Evolutionary conservation across 2,888 invertebrate genomes (phyloP).

Genomic region (Sinelater perroti): DNA sequence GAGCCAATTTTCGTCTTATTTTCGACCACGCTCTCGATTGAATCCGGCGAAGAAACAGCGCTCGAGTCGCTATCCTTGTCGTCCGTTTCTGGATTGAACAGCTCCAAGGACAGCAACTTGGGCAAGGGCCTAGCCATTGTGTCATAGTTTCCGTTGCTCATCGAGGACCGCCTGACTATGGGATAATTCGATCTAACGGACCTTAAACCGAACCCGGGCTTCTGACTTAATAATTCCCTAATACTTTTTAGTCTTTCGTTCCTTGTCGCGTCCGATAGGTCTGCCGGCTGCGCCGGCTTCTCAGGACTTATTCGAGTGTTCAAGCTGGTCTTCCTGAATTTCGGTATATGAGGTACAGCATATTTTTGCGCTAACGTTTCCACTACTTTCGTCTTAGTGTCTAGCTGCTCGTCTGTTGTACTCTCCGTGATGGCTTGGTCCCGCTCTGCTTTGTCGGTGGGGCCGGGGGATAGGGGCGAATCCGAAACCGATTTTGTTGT

Average conservation of each 20-base stretch:
- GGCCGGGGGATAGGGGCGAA: conserved; percentile 52
- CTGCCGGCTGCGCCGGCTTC: conserved; percentile 42
- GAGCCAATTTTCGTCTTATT: conserved; percentile 19
- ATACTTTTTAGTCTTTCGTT: conserved; percentile 74
- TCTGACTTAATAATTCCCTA: conserved; percentile 74
- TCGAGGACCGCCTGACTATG: conserved; percentile 74
- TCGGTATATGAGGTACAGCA: conserved; percentile 57
- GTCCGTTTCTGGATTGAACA: conserved; percentile 91
- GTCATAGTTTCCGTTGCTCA: conserved; percentile 66
- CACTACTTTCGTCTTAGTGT: conserved; percentile 27
- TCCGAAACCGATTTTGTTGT: conserved; percentile 44
- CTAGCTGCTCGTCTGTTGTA: conserved; percentile 39
- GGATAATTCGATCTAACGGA: conserved; percentile 69
- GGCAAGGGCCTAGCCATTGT: conserved; percentile 74
- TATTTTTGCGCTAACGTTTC: conserved; percentile 57
- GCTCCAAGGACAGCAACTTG: conserved; percentile 79
- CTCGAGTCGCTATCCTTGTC: conserved; percentile 91
- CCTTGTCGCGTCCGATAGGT: conserved; percentile 62
- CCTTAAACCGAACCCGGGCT: conserved; percentile 70
- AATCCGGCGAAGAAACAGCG: conserved; percentile 87
- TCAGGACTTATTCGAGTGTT: conserved; percentile 46
- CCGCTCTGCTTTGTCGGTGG: conserved; percentile 61
- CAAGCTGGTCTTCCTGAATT: conserved; percentile 53
- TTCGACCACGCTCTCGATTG: conserved; percentile 76
- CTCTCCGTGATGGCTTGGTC: conserved; percentile 46